phyloP scores from a whole-genome alignment of 1,140 invertebrate genomes.

The Metaphire vulgaris region DNA sequence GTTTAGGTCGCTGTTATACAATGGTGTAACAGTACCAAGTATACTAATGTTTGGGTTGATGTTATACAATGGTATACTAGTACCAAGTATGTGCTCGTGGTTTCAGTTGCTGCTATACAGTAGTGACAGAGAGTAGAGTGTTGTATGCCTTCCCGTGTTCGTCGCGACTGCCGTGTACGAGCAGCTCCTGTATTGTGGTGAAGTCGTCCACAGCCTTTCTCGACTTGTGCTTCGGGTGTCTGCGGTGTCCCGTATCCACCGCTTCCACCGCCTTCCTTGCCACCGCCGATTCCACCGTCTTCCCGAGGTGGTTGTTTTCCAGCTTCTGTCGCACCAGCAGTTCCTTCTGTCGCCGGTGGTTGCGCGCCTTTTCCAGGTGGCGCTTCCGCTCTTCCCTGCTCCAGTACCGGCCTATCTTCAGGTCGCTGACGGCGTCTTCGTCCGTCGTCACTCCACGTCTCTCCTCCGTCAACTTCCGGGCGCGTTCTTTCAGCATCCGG shows the following conservation, averaged over 20 bases:
- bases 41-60: too few relatives aligned
- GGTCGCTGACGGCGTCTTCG: slow-evolving; percentile 72
- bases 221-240: slow-evolving; percentile 53
- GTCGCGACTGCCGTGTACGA: slow-evolving; percentile 51
- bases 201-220: slow-evolving; percentile 55
- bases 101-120: too few relatives aligned
- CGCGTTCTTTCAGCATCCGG: slow-evolving; percentile 64
- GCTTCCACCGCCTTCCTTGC: slow-evolving; percentile 42
- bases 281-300: slow-evolving; percentile 37
- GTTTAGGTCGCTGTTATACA: too few relatives aligned
- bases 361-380: slow-evolving; percentile 64
- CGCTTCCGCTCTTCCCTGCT: slow-evolving; percentile 70
- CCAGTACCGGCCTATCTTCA: slow-evolving; percentile 74
- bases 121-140: slow-evolving; percentile 49
- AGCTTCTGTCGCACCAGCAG: too few relatives aligned
- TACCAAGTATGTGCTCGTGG: too few relatives aligned
- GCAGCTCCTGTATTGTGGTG: slow-evolving; percentile 55
- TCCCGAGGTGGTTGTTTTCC: too few relatives aligned
- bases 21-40: too few relatives aligned
- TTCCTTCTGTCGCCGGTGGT: slow-evolving; percentile 56
- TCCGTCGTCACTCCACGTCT: slow-evolving; percentile 69
- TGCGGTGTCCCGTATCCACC: slow-evolving; percentile 53
- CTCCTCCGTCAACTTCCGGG: slow-evolving; percentile 65
- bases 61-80: too few relatives aligned
- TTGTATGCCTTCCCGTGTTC: slow-evolving; percentile 45